Conservation (phyloP, 2,113 vertebrate genomes). For the Oreochromis spilurus region DNA sequence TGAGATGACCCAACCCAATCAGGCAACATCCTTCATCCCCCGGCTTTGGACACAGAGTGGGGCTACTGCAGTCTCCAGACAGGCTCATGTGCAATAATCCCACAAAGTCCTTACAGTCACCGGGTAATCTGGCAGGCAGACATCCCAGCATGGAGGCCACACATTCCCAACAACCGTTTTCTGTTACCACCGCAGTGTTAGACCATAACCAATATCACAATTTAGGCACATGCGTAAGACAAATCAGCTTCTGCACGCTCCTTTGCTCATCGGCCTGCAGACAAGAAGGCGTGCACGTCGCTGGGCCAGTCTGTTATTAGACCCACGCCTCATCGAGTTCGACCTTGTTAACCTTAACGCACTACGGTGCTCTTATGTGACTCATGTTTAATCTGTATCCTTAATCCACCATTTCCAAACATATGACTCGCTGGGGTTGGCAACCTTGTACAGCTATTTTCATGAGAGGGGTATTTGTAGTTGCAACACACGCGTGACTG, state of each 20-base stretch:
- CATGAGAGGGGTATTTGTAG: neutral
- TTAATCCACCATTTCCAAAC: constrained; percentile 44
- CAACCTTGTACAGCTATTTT: neutral
- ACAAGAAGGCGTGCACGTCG: neutral
- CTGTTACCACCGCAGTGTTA: neutral
- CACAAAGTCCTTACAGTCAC: constrained; percentile 46
- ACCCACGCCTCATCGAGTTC: neutral
- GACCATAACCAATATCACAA: neutral
- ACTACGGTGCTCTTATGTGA: neutral
- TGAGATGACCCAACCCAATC: neutral
- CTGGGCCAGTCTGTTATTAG: neutral
- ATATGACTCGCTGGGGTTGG: constrained; percentile 1
- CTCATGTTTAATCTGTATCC: constrained; percentile 45
- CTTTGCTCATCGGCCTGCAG: neutral
- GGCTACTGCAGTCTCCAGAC: constrained; percentile 47
- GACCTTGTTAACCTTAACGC: constrained; percentile 17
- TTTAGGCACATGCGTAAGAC: neutral
- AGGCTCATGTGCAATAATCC: constrained; percentile 59
- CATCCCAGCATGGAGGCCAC: neutral
- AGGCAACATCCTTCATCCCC: neutral
- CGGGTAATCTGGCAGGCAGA: constrained; percentile 54
- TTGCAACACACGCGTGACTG: neutral
- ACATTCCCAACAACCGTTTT: neutral
- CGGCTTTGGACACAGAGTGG: neutral
- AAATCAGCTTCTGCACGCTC: neutral